phyloP scores from a whole-genome alignment of 1,140 invertebrate species.

The Hermetia illucens region DNA sequence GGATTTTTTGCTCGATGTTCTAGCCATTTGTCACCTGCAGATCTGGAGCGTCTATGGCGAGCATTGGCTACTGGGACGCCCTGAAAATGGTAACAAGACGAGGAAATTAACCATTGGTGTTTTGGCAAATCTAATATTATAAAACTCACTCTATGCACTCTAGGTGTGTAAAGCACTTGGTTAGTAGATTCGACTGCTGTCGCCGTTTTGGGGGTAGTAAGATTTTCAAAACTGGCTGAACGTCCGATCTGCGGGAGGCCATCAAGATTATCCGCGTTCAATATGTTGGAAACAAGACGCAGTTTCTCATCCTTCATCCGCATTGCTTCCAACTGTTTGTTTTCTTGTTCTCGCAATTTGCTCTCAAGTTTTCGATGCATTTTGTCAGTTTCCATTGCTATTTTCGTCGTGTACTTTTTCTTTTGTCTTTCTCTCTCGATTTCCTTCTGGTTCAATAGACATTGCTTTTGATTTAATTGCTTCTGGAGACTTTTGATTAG shows the following conservation, averaged over 20 bases:
- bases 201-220: constrained; percentile 13
- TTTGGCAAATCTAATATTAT: too few species aligned
- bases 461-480: constrained; percentile 48
- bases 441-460: constrained; percentile 50
- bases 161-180: background rate
- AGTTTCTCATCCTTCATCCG: constrained; percentile 40
- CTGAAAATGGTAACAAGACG: constrained; percentile 19
- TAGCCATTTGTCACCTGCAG: constrained; percentile 69
- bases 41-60: constrained; percentile 61
- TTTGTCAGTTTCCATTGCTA: constrained; percentile 54
- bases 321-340: constrained; percentile 40
- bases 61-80: constrained; percentile 51
- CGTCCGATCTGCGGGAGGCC: constrained; percentile 13
- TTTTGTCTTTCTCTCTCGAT: constrained; percentile 63
- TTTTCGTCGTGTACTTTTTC: constrained; percentile 51
- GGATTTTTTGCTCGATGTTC: constrained; percentile 71
- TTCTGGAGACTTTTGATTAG: constrained; percentile 21
- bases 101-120: too few species aligned
- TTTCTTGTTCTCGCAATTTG: constrained; percentile 50
- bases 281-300: constrained; percentile 28
- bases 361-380: constrained; percentile 45
- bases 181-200: constrained; percentile 1
- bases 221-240: constrained; percentile 21
- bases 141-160: too few species aligned
- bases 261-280: constrained; percentile 23